Base-by-base conservation (phyloP, 2,888 invertebrate species). In the Drosophila ustulata region DNA sequence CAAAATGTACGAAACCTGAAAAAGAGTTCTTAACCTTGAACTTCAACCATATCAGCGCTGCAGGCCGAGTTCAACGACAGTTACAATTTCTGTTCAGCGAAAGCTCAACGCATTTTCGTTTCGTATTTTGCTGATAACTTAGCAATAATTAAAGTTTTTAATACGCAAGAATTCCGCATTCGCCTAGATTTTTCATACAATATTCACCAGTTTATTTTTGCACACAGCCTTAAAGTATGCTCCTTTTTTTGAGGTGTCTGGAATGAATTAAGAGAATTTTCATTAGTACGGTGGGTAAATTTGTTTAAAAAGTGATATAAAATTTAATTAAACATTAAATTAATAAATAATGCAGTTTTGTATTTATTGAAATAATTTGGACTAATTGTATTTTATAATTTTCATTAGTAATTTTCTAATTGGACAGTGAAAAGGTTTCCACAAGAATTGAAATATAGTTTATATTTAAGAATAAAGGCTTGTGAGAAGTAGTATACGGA, bases 1-100 rank as follows among this genome's bases (percentile, higher is more conserved):
- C 59, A 51, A 51, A 58, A 57, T 45, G 34, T 50, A 37, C 9
- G 28, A 51, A 41, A 58, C 32, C 28, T 64, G 58, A 47, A 58
- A 18, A 66, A 72, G 50, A 51, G 43, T 39, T 55, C 41, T 18
- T 45, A 47, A 53, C 74, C 68, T 73, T 75, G 68, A 78, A 73
- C 74, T 61, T 64, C 73, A 78, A 30, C 68, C 34, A 58, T 28
- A 62, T 67, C n/a, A 68, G n/a, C 18, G n/a, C 18, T 11, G 8
- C 6, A 32, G 30, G 30, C 26, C 34, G 49, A 28, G 50, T 7
- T 6, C 55, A 53, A 28, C 41, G 52, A 68, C 41, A 28, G n/a
- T 41, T 41, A 41, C 39, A 41, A 37, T 34, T 8, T 30, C 13
- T 43, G 59, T 45, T 58, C 5, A 39, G 6, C 28, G 4, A n/a